Evolutionary conservation across 1,140 invertebrate species (phyloP), one percentile per base, ranked within the genome.

Genomic region (Macrotrachela quadricornifera): DNA sequence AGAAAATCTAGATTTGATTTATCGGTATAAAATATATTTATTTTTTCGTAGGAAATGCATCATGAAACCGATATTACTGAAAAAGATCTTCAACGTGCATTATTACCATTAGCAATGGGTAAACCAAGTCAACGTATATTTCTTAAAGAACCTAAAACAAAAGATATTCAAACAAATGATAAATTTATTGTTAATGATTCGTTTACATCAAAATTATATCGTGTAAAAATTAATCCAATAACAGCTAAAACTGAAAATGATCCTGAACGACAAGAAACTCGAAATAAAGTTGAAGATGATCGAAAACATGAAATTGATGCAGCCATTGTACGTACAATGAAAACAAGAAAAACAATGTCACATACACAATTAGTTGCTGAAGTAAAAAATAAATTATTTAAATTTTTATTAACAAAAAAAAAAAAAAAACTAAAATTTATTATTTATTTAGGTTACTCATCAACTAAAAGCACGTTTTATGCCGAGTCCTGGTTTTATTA

Each of bases 291-390:
- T 13, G 92, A 99, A 66, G 94, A 99, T 70, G 92, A 99, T 71
- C 77, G 92, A 56, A 97, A 97, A 71, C 90, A 97, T 69, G 92
- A 97, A 69, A 97, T 99, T 57, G 92, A 99, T 75, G 94, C 94
- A 42, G 91, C 92, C 42, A 94, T 99, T 64, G 94, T 99, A 46
- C 78, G 94, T 62, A 95, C 99, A 62, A 99, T 99, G 94, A 99
- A 99, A 73, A 85, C 86, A 21, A 77, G 92, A 51, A 95, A 95
- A 75, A 80, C 80, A 63, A 81, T 97, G 78, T 60, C 68, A 51
- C 72, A 74, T 60, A 92, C 90, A 67, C 77, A 88, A 62, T 75
- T 99, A 50, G 85, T 99, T 46, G 80, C 88, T 36, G 92, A 99
- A 77, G 76, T 76, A 30, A 30, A 30, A 30, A 8, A 30, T n/a